Percentiles rank a stretch among this genome's conserved stretches.
These are phyloP conservation scores for Sphaerophoria taeniata DNA, from an alignment of 2,888 invertebrate species.

Conservation along the genomic window DNA sequence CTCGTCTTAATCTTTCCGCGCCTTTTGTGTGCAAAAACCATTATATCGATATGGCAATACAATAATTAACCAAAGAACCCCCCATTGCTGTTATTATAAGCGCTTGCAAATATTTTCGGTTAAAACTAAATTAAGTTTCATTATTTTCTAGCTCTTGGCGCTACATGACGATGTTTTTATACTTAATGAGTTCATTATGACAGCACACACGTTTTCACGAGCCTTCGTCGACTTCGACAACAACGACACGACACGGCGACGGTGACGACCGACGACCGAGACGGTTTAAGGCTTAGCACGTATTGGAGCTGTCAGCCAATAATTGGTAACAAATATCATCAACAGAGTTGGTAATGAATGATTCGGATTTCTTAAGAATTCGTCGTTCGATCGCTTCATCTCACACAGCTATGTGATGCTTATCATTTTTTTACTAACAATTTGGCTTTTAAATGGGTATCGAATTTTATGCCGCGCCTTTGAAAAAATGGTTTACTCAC, in stretches of 20 bases:
- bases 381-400: constrained; percentile 15
- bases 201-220: constrained; percentile 58
- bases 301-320: too few relatives aligned
- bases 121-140: too few relatives aligned
- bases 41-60: constrained; percentile 37
- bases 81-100: constrained; percentile 10
- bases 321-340: too few relatives aligned
- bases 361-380: constrained; percentile 23
- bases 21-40: constrained; percentile 47
- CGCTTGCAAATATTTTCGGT: constrained; percentile 58
- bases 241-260: too few relatives aligned
- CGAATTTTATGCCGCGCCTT: constrained; percentile 48
- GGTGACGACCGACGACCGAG: too few relatives aligned
- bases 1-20: constrained; percentile 40
- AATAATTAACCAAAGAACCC: constrained; percentile 53
- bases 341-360: background rate
- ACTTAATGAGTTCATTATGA: constrained; percentile 67
- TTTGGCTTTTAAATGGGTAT: constrained; percentile 28
- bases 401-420: constrained; percentile 34
- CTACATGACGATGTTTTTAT: constrained; percentile 14
- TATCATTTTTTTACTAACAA: constrained; percentile 47
- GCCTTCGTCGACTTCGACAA: too few relatives aligned
- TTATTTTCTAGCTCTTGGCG: constrained; percentile 56
- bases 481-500: background rate
- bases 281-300: too few relatives aligned